Evolutionary conservation across 2,113 vertebrate genomes (phyloP).

Genomic region (Xenopus borealis): DNA sequence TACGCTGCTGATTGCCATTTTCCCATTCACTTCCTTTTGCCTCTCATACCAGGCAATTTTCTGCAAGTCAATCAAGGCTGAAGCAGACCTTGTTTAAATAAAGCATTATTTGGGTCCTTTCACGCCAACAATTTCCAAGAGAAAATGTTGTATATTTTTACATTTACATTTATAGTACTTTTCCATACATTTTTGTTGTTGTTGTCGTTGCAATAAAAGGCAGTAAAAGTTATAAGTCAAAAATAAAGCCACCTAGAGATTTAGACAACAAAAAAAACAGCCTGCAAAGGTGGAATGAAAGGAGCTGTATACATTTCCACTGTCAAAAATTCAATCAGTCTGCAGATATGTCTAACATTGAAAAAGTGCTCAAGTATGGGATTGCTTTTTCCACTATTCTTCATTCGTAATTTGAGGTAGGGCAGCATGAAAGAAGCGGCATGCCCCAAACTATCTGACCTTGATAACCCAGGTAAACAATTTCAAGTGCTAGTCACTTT

Average conservation of each 20-base stretch:
- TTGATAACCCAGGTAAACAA: conserved; percentile 14
- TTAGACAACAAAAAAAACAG: conserved; percentile 45
- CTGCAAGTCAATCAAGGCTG: conserved; percentile 81
- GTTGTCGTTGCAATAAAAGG: conserved; percentile 57
- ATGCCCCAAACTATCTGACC: conserved; percentile 32
- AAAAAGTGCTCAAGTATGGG: conserved; percentile 37
- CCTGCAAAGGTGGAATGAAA: conserved; percentile 47
- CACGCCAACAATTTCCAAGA: conserved; percentile 78
- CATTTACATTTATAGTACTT: conserved; percentile 73
- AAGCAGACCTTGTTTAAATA: conserved; percentile 80
- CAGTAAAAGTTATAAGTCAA: conserved; percentile 59
- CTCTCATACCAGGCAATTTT: conserved; percentile 79
- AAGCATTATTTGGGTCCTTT: conserved; percentile 72
- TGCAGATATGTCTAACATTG: conserved; percentile 38
- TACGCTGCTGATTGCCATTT: conserved; percentile 81
- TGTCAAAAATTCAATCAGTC: conserved; percentile 46
- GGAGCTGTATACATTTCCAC: conserved; percentile 43
- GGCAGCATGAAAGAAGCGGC: conserved; percentile 14
- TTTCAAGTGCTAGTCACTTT: conserved; percentile 40
- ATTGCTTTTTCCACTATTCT: conserved; percentile 25
- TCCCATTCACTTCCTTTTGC: conserved; percentile 75
- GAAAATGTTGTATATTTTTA: conserved; percentile 71
- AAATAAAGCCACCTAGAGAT: conserved; percentile 53
- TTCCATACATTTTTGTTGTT: conserved; percentile 33
- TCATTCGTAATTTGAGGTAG: conserved; percentile 34